Conservation (phyloP, 2,797 vertebrate genomes). For the Oreochromis grahami region DNA sequence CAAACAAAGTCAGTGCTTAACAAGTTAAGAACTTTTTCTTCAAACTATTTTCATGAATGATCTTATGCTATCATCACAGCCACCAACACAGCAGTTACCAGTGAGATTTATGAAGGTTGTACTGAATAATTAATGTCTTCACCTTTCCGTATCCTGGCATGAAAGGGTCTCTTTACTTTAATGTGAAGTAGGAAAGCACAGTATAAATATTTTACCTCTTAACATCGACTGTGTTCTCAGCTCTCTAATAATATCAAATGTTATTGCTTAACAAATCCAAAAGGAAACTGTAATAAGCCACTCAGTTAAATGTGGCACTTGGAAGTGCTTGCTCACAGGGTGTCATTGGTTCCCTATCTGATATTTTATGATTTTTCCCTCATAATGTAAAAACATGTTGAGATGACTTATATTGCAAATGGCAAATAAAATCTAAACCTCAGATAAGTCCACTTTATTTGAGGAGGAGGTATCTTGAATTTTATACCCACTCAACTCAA, state of each 20-base stretch:
- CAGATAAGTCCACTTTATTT: neutral
- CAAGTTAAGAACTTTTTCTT: neutral
- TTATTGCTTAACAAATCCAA: neutral
- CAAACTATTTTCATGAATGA: neutral
- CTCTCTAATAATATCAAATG: neutral
- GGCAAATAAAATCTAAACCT: neutral
- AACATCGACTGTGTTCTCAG: neutral
- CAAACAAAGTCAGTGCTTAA: neutral
- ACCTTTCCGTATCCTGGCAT: neutral
- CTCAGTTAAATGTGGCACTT: neutral
- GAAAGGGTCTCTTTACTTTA: neutral
- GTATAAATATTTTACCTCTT: neutral
- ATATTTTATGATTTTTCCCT: neutral
- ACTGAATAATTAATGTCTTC: neutral
- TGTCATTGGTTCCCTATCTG: neutral
- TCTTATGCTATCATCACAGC: neutral
- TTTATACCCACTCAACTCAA: accelerated
- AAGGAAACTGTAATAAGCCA: neutral
- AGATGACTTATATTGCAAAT: neutral
- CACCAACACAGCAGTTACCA: neutral
- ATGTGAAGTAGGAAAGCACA: neutral
- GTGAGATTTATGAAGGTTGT: neutral
- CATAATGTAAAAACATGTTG: neutral
- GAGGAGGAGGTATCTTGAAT: neutral
- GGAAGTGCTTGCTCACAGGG: neutral